Percentiles rank a stretch among this genome's conserved stretches.
phyloP scores from a whole-genome alignment of 2,797 vertebrate species.

The Novumbra hubbsi region DNA sequence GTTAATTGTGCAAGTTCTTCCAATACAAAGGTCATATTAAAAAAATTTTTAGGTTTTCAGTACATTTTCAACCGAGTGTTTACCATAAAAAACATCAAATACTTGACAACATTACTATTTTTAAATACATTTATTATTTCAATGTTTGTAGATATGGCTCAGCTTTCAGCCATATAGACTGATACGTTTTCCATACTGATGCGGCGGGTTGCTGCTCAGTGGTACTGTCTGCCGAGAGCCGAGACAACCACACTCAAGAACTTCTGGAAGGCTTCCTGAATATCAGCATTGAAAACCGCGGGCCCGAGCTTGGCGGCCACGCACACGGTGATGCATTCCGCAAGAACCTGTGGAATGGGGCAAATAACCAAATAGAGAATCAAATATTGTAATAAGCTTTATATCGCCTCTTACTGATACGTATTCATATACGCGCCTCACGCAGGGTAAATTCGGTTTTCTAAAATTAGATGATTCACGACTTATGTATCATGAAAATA shows the following conservation, averaged over 20 bases:
- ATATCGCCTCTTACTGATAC: no score
- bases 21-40: no score
- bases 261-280: slow-evolving; percentile 78
- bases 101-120: background rate
- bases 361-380: background rate
- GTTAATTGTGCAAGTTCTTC: no score
- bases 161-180: background rate
- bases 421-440: no score
- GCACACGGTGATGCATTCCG: slow-evolving; percentile 47
- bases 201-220: background rate
- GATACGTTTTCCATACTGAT: background rate
- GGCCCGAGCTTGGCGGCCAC: slow-evolving; percentile 65
- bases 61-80: background rate
- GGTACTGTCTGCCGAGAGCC: background rate
- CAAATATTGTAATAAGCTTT: no score
- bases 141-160: background rate
- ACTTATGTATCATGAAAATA: background rate
- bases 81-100: background rate
- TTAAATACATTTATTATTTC: background rate
- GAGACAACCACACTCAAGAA: slow-evolving; percentile 75
- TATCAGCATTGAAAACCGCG: slow-evolving; percentile 65
- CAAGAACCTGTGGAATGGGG: slow-evolving; percentile 52
- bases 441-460: background rate
- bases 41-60: background rate
- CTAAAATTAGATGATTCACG: background rate